Base-by-base conservation (phyloP, 2,797 vertebrate genomes). In the Morelia viridis region DNA sequence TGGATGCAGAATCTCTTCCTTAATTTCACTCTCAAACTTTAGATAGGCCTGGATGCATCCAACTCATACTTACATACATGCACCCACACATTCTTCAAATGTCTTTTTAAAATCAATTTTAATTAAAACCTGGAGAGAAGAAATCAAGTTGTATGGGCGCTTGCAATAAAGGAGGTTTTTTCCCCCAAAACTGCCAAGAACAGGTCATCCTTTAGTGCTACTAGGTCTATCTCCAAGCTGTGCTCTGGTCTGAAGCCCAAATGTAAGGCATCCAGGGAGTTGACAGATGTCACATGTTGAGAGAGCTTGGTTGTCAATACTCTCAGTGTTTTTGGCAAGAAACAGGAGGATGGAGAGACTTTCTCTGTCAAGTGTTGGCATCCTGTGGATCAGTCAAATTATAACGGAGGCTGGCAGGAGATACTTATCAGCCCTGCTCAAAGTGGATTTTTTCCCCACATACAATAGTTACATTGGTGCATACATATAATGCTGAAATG, bases 351-450 rank as follows among this genome's bases (percentile, higher is more conserved):
- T 92, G 71, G 88, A 87, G 84, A 87, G 60, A 41, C 46, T 84
- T 56, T 92, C 89, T 92, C 92, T 92, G 92, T 92, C 92, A 92
- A 92, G 92, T 92, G 92, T 90, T 92, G 92, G 92, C 92, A 92
- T 92, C 92, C 92, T 92, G 92, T 57, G 89, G 92, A 92, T 92
- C 92, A 92, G 92, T 92, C 92, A 92, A 89, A 92, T 92, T 92
- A 90, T 92, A 92, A 92, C 84, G 57, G 92, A 85, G 89, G 92
- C 92, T 90, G 89, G 89, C 89, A 87, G 85, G 89, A 58, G 84
- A 89, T 80, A 68, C 65, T 92, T 58, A 28, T 80, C 84, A 9
- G 60, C 92, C 85, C 85, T 87, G 46, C 87, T 87, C 53, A n/a
- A 12, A 90, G 65, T 90, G 17, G 88, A 61, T 4, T 89, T 26